A percentile compares a stretch with the other conserved stretches of the same genome.
phyloP scores from a whole-genome alignment of 2,797 vertebrate genomes.

The Rachycentron canadum region DNA sequence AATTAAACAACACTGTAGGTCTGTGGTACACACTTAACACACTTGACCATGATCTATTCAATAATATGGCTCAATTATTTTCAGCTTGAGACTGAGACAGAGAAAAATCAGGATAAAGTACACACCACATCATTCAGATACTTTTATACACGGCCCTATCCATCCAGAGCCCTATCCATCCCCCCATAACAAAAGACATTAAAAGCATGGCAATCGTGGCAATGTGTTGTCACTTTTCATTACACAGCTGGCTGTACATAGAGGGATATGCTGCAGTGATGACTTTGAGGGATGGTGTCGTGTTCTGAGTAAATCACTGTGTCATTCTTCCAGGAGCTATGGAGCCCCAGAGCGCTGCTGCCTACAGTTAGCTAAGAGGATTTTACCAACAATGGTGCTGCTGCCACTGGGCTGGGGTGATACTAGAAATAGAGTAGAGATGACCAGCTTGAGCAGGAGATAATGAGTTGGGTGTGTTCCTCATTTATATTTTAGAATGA shows the following conservation, averaged over 20 bases:
- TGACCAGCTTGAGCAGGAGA: conserved; percentile 49
- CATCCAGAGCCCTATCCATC: conserved; percentile 46
- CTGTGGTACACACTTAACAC: conserved; percentile 5
- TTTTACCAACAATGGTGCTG: conserved; percentile 65
- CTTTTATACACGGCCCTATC: conserved; percentile 38
- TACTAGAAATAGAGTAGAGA: conserved; percentile 45
- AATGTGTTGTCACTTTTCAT: conserved; percentile 80
- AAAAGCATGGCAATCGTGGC: conserved; percentile 67
- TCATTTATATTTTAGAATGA: conserved; percentile 50
- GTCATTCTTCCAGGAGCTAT: conserved; percentile 62
- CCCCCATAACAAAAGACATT: conserved; percentile 73
- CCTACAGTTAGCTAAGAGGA: conserved; percentile 65
- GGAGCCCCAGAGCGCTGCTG: conserved; percentile 51
- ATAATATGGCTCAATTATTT: conserved; percentile 47
- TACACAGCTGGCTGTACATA: conserved; percentile 74
- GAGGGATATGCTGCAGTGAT: conserved; percentile 58
- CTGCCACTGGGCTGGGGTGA: conserved; percentile 43
- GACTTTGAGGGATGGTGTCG: conserved; percentile 75
- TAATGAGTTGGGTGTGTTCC: conserved; percentile 39
- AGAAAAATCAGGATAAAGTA: conserved; percentile 36
- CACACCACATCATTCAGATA: conserved; percentile 44
- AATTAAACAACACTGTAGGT: conserved; percentile 14
- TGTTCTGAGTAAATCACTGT: conserved; percentile 73
- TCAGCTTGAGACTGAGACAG: conserved; percentile 41
- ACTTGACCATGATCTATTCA: conserved; percentile 32